These are phyloP conservation scores for Arnoldichthys spilopterus DNA, from an alignment of 2,797 vertebrate species.

Conservation along the genomic window DNA sequence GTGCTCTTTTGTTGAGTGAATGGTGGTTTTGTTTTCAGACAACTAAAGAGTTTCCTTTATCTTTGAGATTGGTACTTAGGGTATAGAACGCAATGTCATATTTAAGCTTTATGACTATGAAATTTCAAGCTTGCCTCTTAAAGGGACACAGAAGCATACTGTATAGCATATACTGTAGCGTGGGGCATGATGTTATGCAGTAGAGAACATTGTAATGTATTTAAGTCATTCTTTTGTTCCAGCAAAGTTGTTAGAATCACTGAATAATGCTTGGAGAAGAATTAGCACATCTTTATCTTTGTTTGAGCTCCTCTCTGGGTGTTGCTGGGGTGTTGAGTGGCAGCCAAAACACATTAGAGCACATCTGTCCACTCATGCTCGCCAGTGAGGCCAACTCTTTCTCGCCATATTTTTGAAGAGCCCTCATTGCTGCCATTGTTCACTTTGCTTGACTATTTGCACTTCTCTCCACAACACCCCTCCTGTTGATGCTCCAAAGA, in stretches of 20 bases:
- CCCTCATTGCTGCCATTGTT: constrained; percentile 62
- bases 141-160: background rate
- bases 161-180: constrained; percentile 22
- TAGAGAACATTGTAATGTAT: constrained; percentile 39
- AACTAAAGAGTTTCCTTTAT: constrained; percentile 38
- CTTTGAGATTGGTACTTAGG: constrained; percentile 4
- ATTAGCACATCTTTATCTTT: constrained; percentile 63
- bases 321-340: constrained; percentile 58
- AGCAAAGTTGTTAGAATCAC: constrained; percentile 53
- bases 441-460: constrained; percentile 59
- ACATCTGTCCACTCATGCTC: constrained; percentile 80
- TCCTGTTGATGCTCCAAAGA: constrained; percentile 47
- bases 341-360: constrained; percentile 82
- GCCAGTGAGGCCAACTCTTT: constrained; percentile 59
- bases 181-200: constrained; percentile 36
- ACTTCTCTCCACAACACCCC: constrained; percentile 49
- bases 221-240: constrained; percentile 51
- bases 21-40: constrained; percentile 53
- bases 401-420: constrained; percentile 62
- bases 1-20: constrained; percentile 84
- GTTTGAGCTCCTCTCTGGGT: constrained; percentile 72
- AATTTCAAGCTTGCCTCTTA: no score
- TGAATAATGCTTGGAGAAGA: constrained; percentile 61
- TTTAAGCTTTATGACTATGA: no score
- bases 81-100: no score